A percentile compares a stretch with the other conserved stretches of the same genome.
phyloP scores from a whole-genome alignment of 2,797 vertebrate species.

The Xiphorhynchus erythropygius region DNA sequence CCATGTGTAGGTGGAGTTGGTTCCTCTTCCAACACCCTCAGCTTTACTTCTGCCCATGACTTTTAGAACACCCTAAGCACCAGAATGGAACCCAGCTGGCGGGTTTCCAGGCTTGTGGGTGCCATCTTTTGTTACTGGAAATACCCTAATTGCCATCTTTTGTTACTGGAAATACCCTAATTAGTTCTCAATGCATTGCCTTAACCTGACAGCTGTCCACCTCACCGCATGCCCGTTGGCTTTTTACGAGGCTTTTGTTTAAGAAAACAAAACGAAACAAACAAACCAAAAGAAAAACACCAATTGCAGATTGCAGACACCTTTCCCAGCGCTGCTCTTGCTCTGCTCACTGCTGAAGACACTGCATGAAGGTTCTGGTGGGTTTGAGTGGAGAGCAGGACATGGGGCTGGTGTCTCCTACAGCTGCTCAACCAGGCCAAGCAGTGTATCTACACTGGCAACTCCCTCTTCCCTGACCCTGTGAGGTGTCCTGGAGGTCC shows the following conservation, averaged over 20 bases:
- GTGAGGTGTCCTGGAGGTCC: not conserved
- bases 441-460: not conserved
- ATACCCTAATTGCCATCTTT: not conserved
- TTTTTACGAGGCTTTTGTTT: not conserved
- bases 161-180: constrained; percentile 15
- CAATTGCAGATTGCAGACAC: not conserved
- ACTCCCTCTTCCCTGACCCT: not conserved
- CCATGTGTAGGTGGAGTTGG: not conserved
- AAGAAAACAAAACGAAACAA: not conserved
- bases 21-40: not conserved
- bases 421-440: fast-evolving
- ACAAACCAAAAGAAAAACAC: too few species aligned
- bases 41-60: not conserved
- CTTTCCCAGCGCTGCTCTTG: not conserved
- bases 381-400: not conserved
- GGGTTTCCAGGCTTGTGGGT: not conserved
- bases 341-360: not conserved
- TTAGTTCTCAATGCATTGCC: not conserved
- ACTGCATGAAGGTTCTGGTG: not conserved
- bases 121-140: constrained; percentile 6
- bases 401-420: fast-evolving
- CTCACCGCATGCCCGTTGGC: not conserved
- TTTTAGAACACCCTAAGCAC: not conserved
- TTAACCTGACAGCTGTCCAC: not conserved
- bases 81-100: not conserved